A percentile compares a stretch with the other conserved stretches of the same genome.
Evolutionary conservation across 2,888 invertebrate species (phyloP).

Genomic region (Penaeus monodon): DNA sequence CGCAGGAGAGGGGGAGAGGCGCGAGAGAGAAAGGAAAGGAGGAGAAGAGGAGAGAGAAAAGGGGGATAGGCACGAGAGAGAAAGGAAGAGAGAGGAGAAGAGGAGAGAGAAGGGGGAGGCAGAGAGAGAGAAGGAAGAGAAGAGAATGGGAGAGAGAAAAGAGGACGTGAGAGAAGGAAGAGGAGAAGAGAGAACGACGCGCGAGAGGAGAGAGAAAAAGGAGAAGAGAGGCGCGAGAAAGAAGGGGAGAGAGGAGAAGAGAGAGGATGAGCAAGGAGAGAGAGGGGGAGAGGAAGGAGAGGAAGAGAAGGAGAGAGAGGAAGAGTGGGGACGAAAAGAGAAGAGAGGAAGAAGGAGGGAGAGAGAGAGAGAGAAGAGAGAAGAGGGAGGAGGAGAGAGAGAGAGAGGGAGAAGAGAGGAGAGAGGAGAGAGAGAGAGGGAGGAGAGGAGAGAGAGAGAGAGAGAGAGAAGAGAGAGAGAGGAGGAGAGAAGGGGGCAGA

Average conservation of each 20-base stretch:
- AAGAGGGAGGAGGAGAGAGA: not conserved
- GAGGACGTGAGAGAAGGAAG: not conserved
- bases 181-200: too few relatives aligned
- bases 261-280: not conserved
- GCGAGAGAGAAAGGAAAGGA: not conserved
- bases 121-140: not conserved
- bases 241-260: not conserved
- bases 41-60: not conserved
- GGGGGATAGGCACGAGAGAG: too few relatives aligned
- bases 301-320: too few relatives aligned
- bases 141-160: too few relatives aligned
- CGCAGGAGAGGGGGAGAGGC: not conserved
- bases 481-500: too few relatives aligned
- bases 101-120: not conserved
- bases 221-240: not conserved
- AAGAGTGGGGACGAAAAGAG: too few relatives aligned
- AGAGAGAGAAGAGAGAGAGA: too few relatives aligned
- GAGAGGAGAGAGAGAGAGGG: not conserved
- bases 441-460: too few relatives aligned
- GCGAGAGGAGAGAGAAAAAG: not conserved
- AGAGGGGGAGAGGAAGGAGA: too few relatives aligned
- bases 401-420: not conserved
- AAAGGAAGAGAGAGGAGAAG: too few relatives aligned
- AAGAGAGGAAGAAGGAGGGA: not conserved
- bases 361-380: not conserved